Evolutionary conservation across 2,888 invertebrate species (phyloP).

Genomic region (Drosophila atroscutellata): DNA sequence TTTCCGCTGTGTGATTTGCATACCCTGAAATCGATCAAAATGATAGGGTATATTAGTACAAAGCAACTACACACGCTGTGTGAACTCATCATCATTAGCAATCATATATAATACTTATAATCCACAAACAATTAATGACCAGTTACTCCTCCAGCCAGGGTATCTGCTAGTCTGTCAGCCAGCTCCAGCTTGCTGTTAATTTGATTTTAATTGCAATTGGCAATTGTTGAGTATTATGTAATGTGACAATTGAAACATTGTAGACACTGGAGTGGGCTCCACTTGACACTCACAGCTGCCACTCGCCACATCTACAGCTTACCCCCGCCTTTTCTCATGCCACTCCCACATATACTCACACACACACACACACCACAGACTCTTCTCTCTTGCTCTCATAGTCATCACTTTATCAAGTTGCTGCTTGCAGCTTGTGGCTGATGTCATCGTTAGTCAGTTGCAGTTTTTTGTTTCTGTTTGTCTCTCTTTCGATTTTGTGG

Average conservation of each 20-base stretch:
- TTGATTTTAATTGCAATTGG: constrained; percentile 54
- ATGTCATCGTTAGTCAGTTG: constrained; percentile 56
- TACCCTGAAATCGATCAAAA: background rate
- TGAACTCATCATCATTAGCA: background rate
- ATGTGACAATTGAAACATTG: constrained; percentile 55
- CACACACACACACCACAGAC: background rate
- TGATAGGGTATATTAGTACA: background rate
- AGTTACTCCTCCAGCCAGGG: background rate
- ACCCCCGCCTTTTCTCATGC: background rate
- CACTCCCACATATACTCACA: constrained; percentile 15
- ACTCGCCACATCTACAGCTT: background rate
- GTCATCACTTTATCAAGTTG: constrained; percentile 40
- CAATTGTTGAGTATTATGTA: constrained; percentile 47
- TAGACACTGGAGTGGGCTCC: constrained; percentile 30
- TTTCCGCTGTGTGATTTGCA: constrained; percentile 39
- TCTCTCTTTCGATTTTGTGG: constrained; percentile 49
- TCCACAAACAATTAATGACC: background rate
- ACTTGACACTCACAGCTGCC: constrained; percentile 49
- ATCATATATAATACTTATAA: background rate
- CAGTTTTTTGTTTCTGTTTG: constrained; percentile 27
- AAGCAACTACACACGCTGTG: too few relatives aligned
- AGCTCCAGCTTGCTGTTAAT: constrained; percentile 16
- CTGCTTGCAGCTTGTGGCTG: constrained; percentile 42
- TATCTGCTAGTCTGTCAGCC: constrained; percentile 1
- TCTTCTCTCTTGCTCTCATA: background rate